Evolutionary conservation across 2,113 vertebrate genomes (phyloP).

Genomic region (Poecile atricapillus): DNA sequence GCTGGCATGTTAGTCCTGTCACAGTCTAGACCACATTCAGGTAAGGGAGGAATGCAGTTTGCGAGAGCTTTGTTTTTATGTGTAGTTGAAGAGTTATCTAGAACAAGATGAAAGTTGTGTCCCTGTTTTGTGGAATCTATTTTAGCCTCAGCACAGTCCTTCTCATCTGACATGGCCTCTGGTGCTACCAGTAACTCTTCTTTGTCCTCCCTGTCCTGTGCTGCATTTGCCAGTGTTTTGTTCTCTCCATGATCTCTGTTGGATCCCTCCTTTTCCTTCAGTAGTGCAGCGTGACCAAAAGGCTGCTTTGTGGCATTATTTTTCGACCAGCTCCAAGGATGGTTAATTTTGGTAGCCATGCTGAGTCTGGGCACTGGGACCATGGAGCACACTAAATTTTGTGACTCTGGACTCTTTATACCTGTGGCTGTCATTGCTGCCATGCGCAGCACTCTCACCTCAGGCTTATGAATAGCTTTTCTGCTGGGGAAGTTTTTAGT

Average conservation of each 20-base stretch:
- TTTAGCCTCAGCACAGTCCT: background rate
- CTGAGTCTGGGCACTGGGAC: constrained; percentile 58
- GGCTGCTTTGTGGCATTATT: background rate
- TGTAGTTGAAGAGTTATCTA: background rate
- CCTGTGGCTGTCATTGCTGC: constrained; percentile 50
- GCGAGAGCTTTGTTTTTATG: background rate
- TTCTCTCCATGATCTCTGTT: background rate
- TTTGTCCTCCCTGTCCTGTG: background rate
- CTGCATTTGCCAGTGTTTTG: background rate
- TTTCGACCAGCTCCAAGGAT: constrained; percentile 63
- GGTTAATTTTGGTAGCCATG: constrained; percentile 60
- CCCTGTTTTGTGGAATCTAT: background rate
- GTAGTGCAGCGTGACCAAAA: background rate
- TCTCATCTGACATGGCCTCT: background rate
- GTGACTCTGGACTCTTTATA: constrained; percentile 31
- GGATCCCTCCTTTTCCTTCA: background rate
- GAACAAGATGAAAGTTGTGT: background rate
- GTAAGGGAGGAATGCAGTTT: background rate
- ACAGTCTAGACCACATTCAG: background rate
- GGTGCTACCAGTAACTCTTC: background rate
- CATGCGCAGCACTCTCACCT: constrained; percentile 18
- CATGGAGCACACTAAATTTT: constrained; percentile 45
- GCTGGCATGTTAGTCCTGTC: background rate
- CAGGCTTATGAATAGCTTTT: constrained; percentile 49
- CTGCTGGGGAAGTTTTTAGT: background rate